phyloP scores from a whole-genome alignment of 2,113 vertebrate genomes.

The Nyctereutes procyonoides region DNA sequence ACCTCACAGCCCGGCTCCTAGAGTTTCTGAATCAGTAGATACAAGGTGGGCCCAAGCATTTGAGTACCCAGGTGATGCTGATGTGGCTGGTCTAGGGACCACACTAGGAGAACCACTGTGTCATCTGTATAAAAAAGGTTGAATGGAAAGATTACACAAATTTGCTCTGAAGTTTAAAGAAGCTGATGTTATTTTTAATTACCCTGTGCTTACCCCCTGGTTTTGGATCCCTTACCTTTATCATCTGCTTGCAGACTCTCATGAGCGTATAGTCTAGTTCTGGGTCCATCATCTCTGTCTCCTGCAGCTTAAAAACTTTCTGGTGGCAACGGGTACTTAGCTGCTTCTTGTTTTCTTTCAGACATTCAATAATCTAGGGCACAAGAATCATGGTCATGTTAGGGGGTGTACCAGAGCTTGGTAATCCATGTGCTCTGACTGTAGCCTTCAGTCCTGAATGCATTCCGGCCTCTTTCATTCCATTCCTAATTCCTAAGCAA shows the following conservation, averaged over 20 bases:
- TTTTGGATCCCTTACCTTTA: slow-evolving; percentile 88
- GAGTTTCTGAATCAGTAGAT: neutral
- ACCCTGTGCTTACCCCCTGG: neutral
- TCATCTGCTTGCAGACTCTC: slow-evolving; percentile 99
- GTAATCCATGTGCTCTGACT: neutral
- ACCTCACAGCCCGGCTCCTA: neutral
- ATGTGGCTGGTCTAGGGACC: neutral
- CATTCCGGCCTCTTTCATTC: neutral
- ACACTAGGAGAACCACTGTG: neutral
- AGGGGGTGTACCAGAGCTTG: neutral
- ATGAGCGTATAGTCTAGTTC: slow-evolving; percentile 98
- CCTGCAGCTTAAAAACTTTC: slow-evolving; percentile 96
- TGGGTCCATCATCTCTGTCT: slow-evolving; percentile 97
- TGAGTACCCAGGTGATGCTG: neutral
- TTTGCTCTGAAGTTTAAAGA: neutral
- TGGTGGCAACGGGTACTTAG: slow-evolving; percentile 93
- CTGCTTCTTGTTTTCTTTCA: slow-evolving; percentile 96
- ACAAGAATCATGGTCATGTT: neutral
- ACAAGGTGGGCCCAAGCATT: neutral
- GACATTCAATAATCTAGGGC: slow-evolving; percentile 95
- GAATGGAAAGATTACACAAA: too few species aligned
- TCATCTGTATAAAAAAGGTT: neutral
- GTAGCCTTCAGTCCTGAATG: neutral
- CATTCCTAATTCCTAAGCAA: slow-evolving; percentile 1
- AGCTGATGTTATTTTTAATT: neutral